A percentile compares a stretch with the other conserved stretches of the same genome.
Evolutionary conservation across 2,888 invertebrate species (phyloP).

Genomic region (Ennomos fuscantarius): DNA sequence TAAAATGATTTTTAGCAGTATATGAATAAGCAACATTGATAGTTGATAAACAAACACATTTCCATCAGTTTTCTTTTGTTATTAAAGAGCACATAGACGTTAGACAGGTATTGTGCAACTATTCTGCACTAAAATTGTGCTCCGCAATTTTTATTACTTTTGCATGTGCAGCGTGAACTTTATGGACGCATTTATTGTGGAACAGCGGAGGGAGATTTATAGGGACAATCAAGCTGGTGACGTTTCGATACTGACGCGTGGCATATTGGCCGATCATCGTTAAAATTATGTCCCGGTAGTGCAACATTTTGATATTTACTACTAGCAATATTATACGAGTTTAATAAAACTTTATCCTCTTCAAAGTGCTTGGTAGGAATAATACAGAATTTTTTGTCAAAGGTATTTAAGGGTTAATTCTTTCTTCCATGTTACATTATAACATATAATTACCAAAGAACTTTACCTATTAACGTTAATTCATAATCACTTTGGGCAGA

Average conservation of each 20-base stretch:
- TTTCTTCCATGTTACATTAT: no score
- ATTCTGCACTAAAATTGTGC: conserved; percentile 35
- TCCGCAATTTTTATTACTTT: conserved; percentile 69
- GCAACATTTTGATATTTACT: background rate
- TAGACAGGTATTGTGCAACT: background rate
- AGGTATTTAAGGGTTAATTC: no score
- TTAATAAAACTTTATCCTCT: background rate
- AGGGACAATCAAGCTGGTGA: conserved; percentile 39
- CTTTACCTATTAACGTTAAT: no score
- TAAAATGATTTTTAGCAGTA: no score
- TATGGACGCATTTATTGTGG: conserved; percentile 73
- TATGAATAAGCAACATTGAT: no score
- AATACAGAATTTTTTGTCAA: no score
- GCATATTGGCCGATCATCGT: conserved; percentile 37
- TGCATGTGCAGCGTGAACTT: conserved; percentile 71
- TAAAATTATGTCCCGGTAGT: conserved; percentile 21
- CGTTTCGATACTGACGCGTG: conserved; percentile 33
- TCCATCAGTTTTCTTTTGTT: no score
- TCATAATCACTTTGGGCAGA: no score
- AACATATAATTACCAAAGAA: no score
- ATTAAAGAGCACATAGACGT: no score
- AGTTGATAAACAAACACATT: no score
- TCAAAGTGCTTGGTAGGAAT: background rate
- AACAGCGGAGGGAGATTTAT: conserved; percentile 47
- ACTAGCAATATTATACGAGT: background rate